Conservation (phyloP, 2,888 invertebrate genomes). For the Pardosa pseudoannulata region DNA sequence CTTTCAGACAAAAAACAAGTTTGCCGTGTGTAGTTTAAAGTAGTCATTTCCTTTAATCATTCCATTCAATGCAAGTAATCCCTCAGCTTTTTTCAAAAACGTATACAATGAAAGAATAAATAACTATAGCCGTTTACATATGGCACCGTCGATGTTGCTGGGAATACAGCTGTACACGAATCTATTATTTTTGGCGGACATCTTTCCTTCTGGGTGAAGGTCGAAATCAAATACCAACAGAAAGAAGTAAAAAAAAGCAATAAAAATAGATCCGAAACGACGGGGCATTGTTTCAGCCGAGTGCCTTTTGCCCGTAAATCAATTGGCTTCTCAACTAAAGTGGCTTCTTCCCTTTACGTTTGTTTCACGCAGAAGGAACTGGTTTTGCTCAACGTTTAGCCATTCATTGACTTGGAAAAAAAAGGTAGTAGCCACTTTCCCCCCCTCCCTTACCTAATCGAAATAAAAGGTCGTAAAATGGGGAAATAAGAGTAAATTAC, state of each 20-base stretch:
- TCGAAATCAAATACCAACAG: not conserved
- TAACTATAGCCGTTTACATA: too few species aligned
- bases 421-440: not conserved
- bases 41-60: too few species aligned
- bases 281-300: conserved; percentile 8
- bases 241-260: not conserved
- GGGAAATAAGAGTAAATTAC: not conserved
- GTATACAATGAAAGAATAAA: too few species aligned
- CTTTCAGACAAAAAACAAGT: too few species aligned
- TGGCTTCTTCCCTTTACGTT: conserved; percentile 13
- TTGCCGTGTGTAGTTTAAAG: too few species aligned
- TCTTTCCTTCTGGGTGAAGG: not conserved
- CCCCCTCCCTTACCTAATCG: not conserved
- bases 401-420: not conserved
- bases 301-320: conserved; percentile 8
- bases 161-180: not conserved
- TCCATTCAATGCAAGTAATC: too few species aligned
- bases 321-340: not conserved
- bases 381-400: not conserved
- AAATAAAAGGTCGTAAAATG: conserved; percentile 3
- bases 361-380: not conserved
- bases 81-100: too few species aligned
- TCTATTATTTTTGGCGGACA: not conserved
- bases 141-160: too few species aligned
- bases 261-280: not conserved